Evolutionary conservation across 1,140 invertebrate species (phyloP).

Genomic region (Scaptomyza hsui): DNA sequence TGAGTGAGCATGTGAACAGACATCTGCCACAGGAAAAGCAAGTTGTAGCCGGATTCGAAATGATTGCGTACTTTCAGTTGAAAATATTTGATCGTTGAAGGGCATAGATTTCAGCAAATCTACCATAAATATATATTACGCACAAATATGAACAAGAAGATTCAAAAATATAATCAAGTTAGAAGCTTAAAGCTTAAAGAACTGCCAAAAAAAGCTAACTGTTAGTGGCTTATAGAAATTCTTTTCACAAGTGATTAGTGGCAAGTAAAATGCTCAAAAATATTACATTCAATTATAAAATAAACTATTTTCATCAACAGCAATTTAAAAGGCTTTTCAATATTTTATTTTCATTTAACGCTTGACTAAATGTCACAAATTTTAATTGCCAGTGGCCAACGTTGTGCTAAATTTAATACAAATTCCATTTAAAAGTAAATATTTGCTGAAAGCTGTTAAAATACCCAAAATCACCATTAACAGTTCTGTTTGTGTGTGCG

Average conservation of each 20-base stretch:
- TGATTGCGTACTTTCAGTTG: conserved; percentile 3
- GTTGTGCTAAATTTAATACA: neutral
- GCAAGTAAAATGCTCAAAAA: too few relatives aligned
- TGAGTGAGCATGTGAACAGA: conserved; percentile 25
- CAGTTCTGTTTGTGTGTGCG: conserved; percentile 3
- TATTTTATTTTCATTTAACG: conserved; percentile 10
- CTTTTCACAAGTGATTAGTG: too few relatives aligned
- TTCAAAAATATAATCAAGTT: too few relatives aligned
- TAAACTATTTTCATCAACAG: too few relatives aligned
- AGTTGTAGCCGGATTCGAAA: conserved; percentile 14
- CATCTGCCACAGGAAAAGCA: conserved; percentile 9
- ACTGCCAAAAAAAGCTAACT: too few relatives aligned
- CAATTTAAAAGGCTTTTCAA: neutral
- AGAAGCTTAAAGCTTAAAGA: too few relatives aligned
- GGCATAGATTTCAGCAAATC: conserved; percentile 5
- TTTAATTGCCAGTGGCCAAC: neutral
- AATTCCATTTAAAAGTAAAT: conserved; percentile 6
- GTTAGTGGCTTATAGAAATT: too few relatives aligned
- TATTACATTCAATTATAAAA: too few relatives aligned
- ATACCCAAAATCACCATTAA: neutral
- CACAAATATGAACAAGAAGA: neutral
- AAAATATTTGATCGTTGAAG: conserved; percentile 4
- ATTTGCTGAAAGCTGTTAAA: neutral
- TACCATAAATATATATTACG: conserved; percentile 17
- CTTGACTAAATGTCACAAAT: neutral